phyloP scores from a whole-genome alignment of 2,797 vertebrate genomes.

The Rhinogobio ventralis region DNA sequence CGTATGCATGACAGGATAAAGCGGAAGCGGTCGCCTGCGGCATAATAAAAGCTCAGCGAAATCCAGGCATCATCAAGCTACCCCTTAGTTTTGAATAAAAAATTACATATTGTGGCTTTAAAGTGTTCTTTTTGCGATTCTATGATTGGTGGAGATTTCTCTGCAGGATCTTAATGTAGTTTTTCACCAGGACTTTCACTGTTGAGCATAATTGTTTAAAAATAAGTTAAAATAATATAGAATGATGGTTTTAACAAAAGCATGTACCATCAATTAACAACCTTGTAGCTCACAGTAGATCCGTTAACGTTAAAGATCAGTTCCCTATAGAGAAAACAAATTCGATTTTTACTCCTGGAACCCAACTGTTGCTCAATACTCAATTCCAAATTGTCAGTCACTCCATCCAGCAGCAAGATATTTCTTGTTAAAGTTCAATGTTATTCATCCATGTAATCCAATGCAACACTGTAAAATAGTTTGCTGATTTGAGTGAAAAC shows the following conservation, averaged over 20 bases:
- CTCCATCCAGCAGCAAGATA: not conserved
- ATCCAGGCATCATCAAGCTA: no score
- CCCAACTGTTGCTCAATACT: not conserved
- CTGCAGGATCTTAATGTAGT: not conserved
- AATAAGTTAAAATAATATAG: not conserved
- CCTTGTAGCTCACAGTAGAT: not conserved
- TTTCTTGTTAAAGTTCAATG: not conserved
- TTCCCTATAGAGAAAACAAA: not conserved
- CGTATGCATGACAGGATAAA: no score
- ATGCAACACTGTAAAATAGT: not conserved
- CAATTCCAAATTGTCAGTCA: not conserved
- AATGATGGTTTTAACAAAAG: not conserved
- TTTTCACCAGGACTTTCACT: not conserved
- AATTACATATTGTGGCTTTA: no score
- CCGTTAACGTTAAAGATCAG: not conserved
- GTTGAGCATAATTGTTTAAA: not conserved
- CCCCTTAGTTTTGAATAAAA: no score
- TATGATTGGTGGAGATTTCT: not conserved
- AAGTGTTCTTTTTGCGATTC: not conserved
- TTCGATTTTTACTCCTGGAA: not conserved
- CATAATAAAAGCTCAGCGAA: no score
- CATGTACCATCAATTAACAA: not conserved
- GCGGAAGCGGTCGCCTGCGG: no score
- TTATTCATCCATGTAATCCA: not conserved
- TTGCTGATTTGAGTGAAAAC: no score